Evolutionary conservation across 2,888 invertebrate genomes (phyloP), one percentile per base, ranked within the genome.

Genomic region (Sylvicola fuscatus): DNA sequence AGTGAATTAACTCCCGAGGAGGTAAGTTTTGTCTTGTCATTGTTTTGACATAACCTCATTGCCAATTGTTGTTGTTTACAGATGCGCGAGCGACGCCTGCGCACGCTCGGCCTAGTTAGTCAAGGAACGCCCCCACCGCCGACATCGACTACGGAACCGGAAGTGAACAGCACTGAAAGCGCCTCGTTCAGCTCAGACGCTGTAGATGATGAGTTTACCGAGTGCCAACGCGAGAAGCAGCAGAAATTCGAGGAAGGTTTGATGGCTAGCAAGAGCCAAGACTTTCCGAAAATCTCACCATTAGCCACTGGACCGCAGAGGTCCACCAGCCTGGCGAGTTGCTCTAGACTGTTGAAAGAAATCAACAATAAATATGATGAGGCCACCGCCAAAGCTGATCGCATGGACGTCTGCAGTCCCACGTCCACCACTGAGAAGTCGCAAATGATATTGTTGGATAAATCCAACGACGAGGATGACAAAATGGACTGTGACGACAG

Each of bases 1-100:
- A 80, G 80, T 63, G 84, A 86, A 68, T 65, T 86, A 48, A 80
- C 76, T 54, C 82, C 80, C 58, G 86, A 86, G 62, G 86, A 86
- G 77, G 86, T 81, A 64, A 71, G 73, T 64, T 57, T 52, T 52
- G 51, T 53, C 54, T 55, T 54, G 52, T 49, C 50, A 59, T 54
- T 53, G 39, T 32, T 26, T 29, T 33, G 35, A 32, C 30, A 30
- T 39, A 57, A 21, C 21, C 21, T 21, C 21, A 21, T 21, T 21
- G 27, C 21, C 21, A 21, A 21, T 21, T 21, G 4, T 21, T 8
- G 4, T 21, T 21, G 4, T 21, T 33, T 36, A 14, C 30, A 45
- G 43, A 43, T 45, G 38, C 40, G 42, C 34, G 36, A 36, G 3
- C 32, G 43, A 14, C 40, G 42, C 26, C 26, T 42, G 21, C 39